Base-by-base conservation (phyloP, 2,113 vertebrate genomes). In the Tauraco erythrolophus region DNA sequence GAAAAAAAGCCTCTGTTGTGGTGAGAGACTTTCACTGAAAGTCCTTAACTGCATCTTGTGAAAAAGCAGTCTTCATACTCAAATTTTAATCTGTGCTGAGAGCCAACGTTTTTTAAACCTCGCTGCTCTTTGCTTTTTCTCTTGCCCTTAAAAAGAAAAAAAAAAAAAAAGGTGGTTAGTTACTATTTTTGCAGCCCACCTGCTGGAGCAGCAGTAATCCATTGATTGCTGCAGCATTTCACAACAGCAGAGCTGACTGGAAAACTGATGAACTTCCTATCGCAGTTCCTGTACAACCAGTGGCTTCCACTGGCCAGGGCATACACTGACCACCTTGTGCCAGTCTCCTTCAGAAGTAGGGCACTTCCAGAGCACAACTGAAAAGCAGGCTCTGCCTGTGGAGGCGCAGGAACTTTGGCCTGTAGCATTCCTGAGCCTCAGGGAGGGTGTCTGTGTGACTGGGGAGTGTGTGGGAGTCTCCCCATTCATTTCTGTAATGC, bases 21-120 rank as follows among this genome's bases (percentile, higher is more conserved):
- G 2, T n/a, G 24, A n/a, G 48, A 89, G 39, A 64, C 27, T 45
- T 39, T 7, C 11, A 30, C 7, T 28, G 2, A 2, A 23, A 39
- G 76, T 87, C 72, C 69, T 22, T 54, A 58, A 45, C 7, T 4
- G 17, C 33, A 43, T 46, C 88, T 71, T 71, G 69, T 60, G 46
- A 14, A 50, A 66, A 28, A 79, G 30, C 51, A 37, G 14, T 68
- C 98, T 75, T 89, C 69, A 61, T 10, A 81, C 51, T 53, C 74
- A 30, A 10, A 65, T 78, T 68, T 96, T 65, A 88, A 98, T 94
- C 77, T 97, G 98, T 92, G 94, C 97, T 88, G 98, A 86, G 21
- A 99, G 74, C 99, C 99, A 99, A 2, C 76, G 97, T 85, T 98
- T 98, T 89, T 98, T 99, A 96, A 98, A 98, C 85, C 97, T 98